Evolutionary conservation across 2,113 vertebrate genomes (phyloP), one percentile per base, ranked within the genome.

Genomic region (Castor canadensis): DNA sequence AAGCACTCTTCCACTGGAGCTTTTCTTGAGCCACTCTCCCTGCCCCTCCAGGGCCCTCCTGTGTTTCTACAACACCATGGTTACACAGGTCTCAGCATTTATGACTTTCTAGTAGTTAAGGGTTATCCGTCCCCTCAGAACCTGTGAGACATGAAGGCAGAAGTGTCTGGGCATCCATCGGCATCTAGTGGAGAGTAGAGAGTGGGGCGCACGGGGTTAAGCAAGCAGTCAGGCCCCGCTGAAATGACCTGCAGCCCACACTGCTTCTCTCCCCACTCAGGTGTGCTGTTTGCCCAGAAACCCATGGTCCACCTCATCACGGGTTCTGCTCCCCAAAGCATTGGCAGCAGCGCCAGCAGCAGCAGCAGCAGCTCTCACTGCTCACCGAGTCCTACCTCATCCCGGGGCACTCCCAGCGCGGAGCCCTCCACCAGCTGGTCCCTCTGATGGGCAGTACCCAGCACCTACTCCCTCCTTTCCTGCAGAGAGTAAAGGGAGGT

Each of bases 341-440:
- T 96, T 6, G 97, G 98, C 91, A 98, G 97, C 35, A 93, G 94
- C 6, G 56, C 97, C 97, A 94, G 98, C 97, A 95, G 95, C 95
- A 96, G 96, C 75, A 56, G 45, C 84, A 97, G 98, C 97, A 97
- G 97, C 15, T 98, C 98, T 40, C 98, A 98, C 97, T 98, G 98
- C 86, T 99, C 98, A 0, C 98, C 98, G 58, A 99, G 98, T 97
- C 98, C 99, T 96, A 99, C 98, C 96, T 99, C 99, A 43, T 99
- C 98, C 4, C 97, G 98, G 97, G 99, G 98, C 91, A 99, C 98
- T 15, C 98, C 99, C 85, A 92, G 98, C 0, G 97, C 98, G 6
- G 99, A 99, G 98, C 99, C 99, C 96, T 99, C 99, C 77, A 99
- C 99, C 98, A 99, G 98, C 97, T 99, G 99, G 98, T 98, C 98